These are phyloP conservation scores for Coracias cyanogaster DNA, from an alignment of 2,797 vertebrate genomes.

Conservation along the genomic window DNA sequence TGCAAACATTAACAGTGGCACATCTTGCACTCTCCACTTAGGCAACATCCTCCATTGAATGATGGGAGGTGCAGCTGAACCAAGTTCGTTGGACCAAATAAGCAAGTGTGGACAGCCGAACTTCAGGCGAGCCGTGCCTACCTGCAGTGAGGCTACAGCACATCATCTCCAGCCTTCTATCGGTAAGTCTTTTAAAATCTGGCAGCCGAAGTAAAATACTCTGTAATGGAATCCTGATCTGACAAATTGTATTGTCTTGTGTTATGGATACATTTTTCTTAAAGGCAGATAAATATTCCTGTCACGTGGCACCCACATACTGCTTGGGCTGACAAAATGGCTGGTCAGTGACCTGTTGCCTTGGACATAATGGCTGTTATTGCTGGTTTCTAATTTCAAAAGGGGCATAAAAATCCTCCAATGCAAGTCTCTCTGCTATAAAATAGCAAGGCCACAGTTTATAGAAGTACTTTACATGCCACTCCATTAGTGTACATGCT, in stretches of 20 bases:
- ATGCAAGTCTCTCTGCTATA: not conserved
- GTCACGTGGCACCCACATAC: not conserved
- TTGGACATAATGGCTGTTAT: constrained; percentile 1
- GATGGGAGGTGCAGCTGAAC: not conserved
- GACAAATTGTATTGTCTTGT: not conserved
- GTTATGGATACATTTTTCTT: not conserved
- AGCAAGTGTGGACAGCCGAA: not conserved
- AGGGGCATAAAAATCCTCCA: constrained; percentile 16
- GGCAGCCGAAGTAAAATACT: not conserved
- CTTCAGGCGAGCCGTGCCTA: rapidly evolving
- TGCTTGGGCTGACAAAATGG: not conserved
- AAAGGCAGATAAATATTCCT: constrained; percentile 1
- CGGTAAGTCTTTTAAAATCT: not conserved
- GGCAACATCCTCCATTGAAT: not conserved
- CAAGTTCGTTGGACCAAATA: not conserved
- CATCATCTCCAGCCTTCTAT: not conserved
- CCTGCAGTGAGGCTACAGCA: not conserved
- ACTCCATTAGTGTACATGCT: not conserved
- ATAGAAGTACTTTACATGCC: constrained; percentile 4
- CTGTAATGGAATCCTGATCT: not conserved
- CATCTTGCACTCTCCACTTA: not conserved
- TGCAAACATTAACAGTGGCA: not conserved
- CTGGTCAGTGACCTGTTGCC: constrained; percentile 1
- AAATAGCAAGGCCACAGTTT: constrained; percentile 11
- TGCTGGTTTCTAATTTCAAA: constrained; percentile 34